These are phyloP conservation scores for Anthoscopus minutus DNA, from an alignment of 2,113 vertebrate genomes.

Conservation along the genomic window DNA sequence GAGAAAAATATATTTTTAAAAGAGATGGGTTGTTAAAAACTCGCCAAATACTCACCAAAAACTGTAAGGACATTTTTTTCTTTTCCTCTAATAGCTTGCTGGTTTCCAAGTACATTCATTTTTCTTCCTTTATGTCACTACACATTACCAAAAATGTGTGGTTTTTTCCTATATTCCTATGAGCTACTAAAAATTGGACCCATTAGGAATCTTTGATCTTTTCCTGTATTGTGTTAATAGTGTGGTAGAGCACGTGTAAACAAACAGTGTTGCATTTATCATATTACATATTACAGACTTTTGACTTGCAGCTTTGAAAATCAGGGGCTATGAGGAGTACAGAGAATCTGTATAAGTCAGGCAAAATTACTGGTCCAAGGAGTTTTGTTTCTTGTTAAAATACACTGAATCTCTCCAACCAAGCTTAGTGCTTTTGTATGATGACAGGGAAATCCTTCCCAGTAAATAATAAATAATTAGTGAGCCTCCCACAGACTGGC, in stretches of 20 bases:
- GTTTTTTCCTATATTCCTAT: background rate
- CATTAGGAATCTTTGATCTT: background rate
- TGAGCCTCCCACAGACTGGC: background rate
- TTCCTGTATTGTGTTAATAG: background rate
- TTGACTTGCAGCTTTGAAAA: background rate
- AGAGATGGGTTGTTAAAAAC: background rate
- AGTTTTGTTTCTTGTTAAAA: background rate
- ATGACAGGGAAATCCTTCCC: background rate
- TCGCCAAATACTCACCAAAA: background rate
- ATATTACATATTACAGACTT: background rate
- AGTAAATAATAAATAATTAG: background rate
- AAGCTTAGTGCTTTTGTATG: background rate
- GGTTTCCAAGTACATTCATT: background rate
- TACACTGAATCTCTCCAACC: background rate
- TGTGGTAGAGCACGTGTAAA: background rate
- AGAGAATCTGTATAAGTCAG: background rate
- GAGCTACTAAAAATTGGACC: background rate
- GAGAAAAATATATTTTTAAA: background rate
- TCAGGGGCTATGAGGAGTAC: accelerated
- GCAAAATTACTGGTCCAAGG: background rate
- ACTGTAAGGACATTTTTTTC: background rate
- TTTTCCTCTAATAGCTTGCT: background rate
- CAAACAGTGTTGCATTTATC: background rate
- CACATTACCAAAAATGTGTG: background rate
- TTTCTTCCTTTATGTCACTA: background rate